Evolutionary conservation across 1,140 invertebrate genomes (phyloP).

Genomic region (Choristoneura fumiferana): DNA sequence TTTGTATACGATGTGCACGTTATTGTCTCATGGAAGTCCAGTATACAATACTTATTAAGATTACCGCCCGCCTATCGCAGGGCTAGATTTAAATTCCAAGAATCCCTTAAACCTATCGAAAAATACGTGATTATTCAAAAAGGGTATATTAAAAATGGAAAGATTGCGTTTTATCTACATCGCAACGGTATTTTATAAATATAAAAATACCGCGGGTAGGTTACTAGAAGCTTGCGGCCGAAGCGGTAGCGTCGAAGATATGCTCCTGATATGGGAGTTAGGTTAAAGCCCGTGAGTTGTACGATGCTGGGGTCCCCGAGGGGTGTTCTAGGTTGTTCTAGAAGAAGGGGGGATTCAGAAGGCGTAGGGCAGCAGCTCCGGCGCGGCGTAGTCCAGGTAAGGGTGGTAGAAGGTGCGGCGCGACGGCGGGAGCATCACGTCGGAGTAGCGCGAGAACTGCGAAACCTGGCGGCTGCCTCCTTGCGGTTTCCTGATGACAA

Average conservation of each 20-base stretch:
- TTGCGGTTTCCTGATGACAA: constrained; percentile 55
- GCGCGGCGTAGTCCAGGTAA: constrained; percentile 53
- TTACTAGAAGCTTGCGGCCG: constrained; percentile 30
- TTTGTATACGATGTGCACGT: constrained; percentile 4
- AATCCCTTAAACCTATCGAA: constrained; percentile 55
- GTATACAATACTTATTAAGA: constrained; percentile 14
- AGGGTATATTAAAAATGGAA: constrained; percentile 45
- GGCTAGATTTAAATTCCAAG: constrained; percentile 26
- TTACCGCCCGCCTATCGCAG: constrained; percentile 1
- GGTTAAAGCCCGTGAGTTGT: constrained; percentile 58
- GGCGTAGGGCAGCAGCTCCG: constrained; percentile 52
- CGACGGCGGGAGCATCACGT: constrained; percentile 59
- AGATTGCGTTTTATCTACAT: constrained; percentile 52
- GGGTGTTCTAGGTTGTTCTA: constrained; percentile 36
- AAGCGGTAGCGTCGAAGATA: constrained; percentile 61
- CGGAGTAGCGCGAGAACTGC: constrained; percentile 70
- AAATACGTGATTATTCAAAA: constrained; percentile 63
- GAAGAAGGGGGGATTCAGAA: constrained; percentile 48
- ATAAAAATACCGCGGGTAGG: constrained; percentile 64
- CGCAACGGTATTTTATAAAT: constrained; percentile 50
- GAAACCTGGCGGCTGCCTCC: constrained; percentile 61
- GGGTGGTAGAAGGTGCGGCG: constrained; percentile 61
- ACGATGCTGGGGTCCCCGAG: constrained; percentile 38
- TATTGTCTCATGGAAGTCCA: constrained; percentile 19
- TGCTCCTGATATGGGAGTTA: constrained; percentile 63